Evolutionary conservation across 2,888 invertebrate species (phyloP), one percentile per base, ranked within the genome.

Genomic region (Anthoptus insignis): DNA sequence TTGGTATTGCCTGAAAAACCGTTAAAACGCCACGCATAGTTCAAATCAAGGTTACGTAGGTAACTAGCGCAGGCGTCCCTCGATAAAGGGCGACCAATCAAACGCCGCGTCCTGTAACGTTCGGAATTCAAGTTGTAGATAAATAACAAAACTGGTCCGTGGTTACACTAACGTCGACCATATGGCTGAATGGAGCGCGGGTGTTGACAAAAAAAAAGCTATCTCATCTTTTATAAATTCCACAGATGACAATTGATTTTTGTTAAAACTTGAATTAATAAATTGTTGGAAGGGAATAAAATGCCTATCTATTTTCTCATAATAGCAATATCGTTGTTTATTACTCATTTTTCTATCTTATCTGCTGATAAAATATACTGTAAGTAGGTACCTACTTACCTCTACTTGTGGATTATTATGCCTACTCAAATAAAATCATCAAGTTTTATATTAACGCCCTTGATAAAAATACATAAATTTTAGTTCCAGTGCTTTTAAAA

Each of bases 41-140:
- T 83, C 80, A 80, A 80, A 81, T 82, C 87, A 89, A 89, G 88
- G 89, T 78, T 81, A 72, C 63, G 52, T 66, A 68, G 87, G n/a
- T 49, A 21, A 14, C 13, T 45, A 22, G 45, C 22, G 42, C 19
- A 2, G 6, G 63, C 87, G 87, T 88, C 86, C 83, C 63, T 50
- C 82, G 91, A 90, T 91, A 91, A 90, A 87, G 84, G 79, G 71
- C 85, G 78, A 73, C 91, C 89, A 91, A 91, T 90, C 82, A 69
- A 61, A 81, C 71, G 67, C 73, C 79, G 74, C 67, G 64, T 71
- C 72, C 82, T 73, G 68, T 86, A 89, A 87, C 89, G 91, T 84
- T 83, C 85, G 74, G 81, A 83, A 76, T 82, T 81, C 57, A 65
- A 79, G 66, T 74, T 37, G 65, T 54, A 57, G 63, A 57, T 63